A percentile compares a stretch with the other conserved stretches of the same genome.
These are phyloP conservation scores for Anagyrus pseudococci DNA, from an alignment of 2,888 invertebrate species.

Conservation along the genomic window DNA sequence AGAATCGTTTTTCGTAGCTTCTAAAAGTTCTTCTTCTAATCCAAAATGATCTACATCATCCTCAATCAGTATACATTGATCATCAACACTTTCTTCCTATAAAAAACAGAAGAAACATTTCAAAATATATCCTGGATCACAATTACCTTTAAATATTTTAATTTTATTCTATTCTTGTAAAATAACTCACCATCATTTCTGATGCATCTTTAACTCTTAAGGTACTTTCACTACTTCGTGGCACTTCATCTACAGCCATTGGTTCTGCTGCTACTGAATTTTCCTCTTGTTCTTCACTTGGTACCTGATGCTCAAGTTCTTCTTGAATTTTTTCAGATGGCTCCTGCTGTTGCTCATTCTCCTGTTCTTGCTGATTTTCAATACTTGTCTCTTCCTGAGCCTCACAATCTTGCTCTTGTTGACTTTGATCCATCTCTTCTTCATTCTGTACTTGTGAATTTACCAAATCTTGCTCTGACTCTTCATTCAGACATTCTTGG, in stretches of 20 bases:
- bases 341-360: constrained; percentile 15
- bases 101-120: background rate
- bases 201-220: constrained; percentile 17
- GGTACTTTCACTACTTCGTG: background rate
- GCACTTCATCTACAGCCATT: background rate
- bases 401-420: background rate
- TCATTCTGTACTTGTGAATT: no score
- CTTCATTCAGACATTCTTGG: background rate
- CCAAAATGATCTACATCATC: constrained; percentile 33
- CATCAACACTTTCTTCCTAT: constrained; percentile 29
- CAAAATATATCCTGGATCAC: background rate
- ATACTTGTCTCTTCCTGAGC: background rate
- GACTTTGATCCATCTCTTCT: constrained; percentile 3
- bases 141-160: background rate
- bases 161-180: background rate
- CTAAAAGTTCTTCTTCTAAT: constrained; percentile 8
- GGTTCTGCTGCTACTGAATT: background rate
- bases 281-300: no score
- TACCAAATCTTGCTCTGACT: no score
- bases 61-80: constrained; percentile 34
- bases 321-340: background rate
- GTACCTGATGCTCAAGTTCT: background rate
- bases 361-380: constrained; percentile 5
- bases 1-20: background rate
- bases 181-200: constrained; percentile 26